phyloP scores from a whole-genome alignment of 2,888 invertebrate genomes.

The Clepsis dumicolana region DNA sequence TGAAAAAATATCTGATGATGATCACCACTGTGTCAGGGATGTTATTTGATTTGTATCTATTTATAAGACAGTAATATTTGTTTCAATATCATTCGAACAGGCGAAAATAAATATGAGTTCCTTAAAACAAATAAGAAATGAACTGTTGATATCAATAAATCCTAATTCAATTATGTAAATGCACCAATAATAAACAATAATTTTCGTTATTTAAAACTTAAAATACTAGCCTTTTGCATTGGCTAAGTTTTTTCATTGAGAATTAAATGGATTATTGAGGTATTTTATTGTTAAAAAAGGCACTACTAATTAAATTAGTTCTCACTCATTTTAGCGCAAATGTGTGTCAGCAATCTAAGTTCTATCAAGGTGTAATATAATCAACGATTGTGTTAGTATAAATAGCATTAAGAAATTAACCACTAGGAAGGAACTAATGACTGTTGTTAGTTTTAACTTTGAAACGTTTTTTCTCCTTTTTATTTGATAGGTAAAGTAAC shows the following conservation, averaged over 20 bases:
- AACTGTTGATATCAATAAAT: neutral
- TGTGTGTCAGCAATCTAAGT: neutral
- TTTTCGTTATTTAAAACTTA: neutral
- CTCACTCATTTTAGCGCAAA: neutral
- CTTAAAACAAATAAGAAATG: constrained; percentile 17
- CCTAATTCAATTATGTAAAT: constrained; percentile 27
- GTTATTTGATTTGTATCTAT: neutral
- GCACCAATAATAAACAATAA: constrained; percentile 15
- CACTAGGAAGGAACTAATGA: neutral
- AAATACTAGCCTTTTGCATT: neutral
- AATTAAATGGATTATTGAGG: neutral
- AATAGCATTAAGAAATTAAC: neutral
- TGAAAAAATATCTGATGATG: no score
- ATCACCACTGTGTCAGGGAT: neutral
- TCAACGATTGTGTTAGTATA: neutral
- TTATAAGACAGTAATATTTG: neutral
- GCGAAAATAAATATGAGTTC: constrained; percentile 24
- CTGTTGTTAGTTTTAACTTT: neutral
- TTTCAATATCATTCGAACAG: neutral
- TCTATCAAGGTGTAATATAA: neutral
- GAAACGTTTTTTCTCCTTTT: no score
- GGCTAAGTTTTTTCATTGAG: neutral
- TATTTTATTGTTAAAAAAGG: constrained; percentile 8
- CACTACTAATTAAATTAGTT: neutral
- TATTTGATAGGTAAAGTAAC: neutral